Conservation (phyloP, 2,113 vertebrate genomes). For the Pluvialis apricaria region DNA sequence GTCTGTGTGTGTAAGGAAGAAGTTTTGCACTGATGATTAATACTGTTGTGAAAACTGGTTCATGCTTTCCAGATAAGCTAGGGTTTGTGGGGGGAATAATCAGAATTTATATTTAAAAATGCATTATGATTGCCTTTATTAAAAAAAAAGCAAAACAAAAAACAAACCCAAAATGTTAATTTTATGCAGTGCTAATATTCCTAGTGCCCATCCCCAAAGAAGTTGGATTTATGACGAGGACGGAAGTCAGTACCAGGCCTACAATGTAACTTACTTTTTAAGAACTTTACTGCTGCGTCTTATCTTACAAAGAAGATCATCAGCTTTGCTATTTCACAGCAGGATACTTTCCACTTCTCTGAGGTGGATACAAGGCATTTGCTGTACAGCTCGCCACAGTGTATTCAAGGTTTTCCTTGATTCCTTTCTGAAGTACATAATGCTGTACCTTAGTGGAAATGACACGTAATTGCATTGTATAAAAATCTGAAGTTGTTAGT, state of each 20-base stretch:
- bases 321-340: background rate
- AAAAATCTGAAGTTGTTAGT: background rate
- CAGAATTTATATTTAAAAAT: background rate
- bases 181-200: background rate
- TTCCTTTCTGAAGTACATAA: background rate
- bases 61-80: background rate
- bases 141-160: background rate
- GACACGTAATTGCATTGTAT: background rate
- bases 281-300: background rate
- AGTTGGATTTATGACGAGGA: background rate
- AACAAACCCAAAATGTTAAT: background rate
- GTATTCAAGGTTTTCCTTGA: background rate
- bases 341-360: background rate
- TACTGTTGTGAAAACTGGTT: background rate
- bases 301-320: background rate
- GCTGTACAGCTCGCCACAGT: background rate
- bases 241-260: background rate
- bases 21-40: background rate
- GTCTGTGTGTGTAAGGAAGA: background rate
- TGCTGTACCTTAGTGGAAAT: rapidly evolving
- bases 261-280: background rate
- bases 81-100: background rate
- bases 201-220: background rate
- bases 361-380: background rate
- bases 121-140: background rate